Evolutionary conservation across 2,888 invertebrate genomes (phyloP).

Genomic region (Gerris lacustris): DNA sequence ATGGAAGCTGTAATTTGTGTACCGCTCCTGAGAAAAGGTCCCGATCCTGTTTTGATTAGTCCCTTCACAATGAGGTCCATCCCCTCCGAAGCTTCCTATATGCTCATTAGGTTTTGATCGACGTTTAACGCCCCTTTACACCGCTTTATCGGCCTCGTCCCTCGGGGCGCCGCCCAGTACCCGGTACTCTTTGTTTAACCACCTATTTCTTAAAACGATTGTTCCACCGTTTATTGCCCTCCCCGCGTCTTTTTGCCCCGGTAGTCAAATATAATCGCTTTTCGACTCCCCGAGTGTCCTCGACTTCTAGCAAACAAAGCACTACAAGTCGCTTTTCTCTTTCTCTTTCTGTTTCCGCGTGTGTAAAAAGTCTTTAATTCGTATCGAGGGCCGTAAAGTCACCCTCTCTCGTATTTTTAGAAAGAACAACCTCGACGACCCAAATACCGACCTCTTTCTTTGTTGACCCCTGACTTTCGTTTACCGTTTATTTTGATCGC

Average conservation of each 20-base stretch:
- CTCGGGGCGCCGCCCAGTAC: conserved; percentile 3
- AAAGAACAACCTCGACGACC: too few species aligned
- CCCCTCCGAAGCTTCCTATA: background rate
- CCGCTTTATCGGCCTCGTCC: background rate
- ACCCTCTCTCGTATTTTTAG: too few species aligned
- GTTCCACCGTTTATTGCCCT: conserved; percentile 5
- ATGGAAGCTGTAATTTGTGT: conserved; percentile 25
- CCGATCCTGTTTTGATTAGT: too few species aligned
- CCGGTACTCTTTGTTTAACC: conserved; percentile 3
- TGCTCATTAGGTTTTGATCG: background rate
- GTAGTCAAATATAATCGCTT: background rate
- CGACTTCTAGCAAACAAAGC: too few species aligned
- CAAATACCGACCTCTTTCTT: too few species aligned
- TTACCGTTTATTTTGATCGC: too few species aligned
- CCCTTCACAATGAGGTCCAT: background rate
- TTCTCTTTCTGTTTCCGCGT: too few species aligned
- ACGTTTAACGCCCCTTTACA: background rate
- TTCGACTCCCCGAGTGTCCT: background rate
- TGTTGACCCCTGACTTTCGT: too few species aligned
- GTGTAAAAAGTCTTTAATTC: too few species aligned
- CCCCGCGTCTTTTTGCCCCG: conserved; percentile 7
- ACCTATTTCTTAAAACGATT: conserved; percentile 11
- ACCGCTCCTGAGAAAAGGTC: conserved; percentile 10
- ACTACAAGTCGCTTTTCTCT: too few species aligned
- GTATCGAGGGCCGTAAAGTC: too few species aligned